phyloP scores from a whole-genome alignment of 2,797 vertebrate genomes.

The Diceros bicornis region DNA sequence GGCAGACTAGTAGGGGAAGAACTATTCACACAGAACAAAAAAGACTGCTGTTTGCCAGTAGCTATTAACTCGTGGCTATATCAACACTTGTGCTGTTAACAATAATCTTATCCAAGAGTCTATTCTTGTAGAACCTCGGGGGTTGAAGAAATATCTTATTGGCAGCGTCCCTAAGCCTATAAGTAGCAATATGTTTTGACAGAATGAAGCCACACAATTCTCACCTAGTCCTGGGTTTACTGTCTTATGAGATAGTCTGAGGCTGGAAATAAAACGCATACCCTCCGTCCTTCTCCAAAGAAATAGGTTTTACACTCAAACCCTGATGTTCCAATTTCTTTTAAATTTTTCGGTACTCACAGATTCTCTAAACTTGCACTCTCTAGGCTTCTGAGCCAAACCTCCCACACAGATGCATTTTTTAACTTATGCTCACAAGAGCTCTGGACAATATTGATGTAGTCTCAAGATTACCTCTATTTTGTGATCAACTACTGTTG shows the following conservation, averaged over 20 bases:
- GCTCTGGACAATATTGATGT: neutral
- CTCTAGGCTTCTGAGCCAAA: slow-evolving; percentile 37
- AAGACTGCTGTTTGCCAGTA: slow-evolving; percentile 79
- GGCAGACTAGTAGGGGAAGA: slow-evolving; percentile 73
- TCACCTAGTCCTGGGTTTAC: slow-evolving; percentile 73
- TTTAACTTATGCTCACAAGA: neutral
- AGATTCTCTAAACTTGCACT: neutral
- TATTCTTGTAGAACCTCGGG: slow-evolving; percentile 77
- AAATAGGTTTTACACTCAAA: slow-evolving; percentile 30
- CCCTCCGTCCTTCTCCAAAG: neutral
- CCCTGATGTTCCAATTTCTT: neutral
- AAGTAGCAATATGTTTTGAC: slow-evolving; percentile 77
- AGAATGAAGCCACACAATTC: slow-evolving; percentile 77
- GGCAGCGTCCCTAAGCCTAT: slow-evolving; percentile 75
- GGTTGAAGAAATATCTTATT: slow-evolving; percentile 78
- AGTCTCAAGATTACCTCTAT: neutral
- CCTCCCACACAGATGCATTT: neutral
- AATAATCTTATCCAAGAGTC: slow-evolving; percentile 84
- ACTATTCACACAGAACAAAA: slow-evolving; percentile 79
- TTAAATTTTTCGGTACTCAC: neutral
- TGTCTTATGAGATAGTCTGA: slow-evolving; percentile 66
- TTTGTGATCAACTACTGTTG: neutral
- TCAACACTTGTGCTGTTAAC: slow-evolving; percentile 82
- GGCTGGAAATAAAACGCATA: slow-evolving; percentile 59
- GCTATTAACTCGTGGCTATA: slow-evolving; percentile 82